phyloP scores from a whole-genome alignment of 1,140 invertebrate species.

The Hypsibius dujardini region DNA sequence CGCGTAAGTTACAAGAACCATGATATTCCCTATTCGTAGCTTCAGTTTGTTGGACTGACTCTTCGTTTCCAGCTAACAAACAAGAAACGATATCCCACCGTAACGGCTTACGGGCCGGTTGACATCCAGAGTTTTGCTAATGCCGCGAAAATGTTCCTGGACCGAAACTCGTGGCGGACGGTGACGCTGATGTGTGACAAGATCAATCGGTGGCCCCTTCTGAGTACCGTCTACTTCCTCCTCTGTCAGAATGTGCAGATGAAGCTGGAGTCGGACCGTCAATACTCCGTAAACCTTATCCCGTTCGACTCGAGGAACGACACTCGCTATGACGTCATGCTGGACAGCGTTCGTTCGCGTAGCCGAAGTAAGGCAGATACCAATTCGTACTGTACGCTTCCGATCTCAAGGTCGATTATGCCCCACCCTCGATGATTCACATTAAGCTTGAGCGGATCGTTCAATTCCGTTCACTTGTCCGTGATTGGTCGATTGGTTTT shows the following conservation, averaged over 20 bases:
- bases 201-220: background rate
- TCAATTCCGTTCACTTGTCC: too few species aligned
- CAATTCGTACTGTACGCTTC: too few species aligned
- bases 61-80: background rate
- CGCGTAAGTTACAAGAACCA: background rate
- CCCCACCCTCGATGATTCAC: too few species aligned
- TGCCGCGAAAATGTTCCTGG: background rate
- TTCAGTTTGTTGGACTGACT: background rate
- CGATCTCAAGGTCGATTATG: too few species aligned
- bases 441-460: too few species aligned
- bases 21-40: background rate
- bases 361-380: too few species aligned
- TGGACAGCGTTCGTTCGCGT: too few species aligned
- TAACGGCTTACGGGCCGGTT: background rate
- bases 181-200: background rate
- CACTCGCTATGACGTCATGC: too few species aligned
- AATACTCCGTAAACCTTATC: background rate
- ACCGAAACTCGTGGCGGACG: background rate
- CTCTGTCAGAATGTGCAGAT: background rate
- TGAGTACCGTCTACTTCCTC: background rate
- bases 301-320: background rate
- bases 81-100: constrained; percentile 6
- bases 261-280: background rate
- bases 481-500: too few species aligned
- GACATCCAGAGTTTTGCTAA: background rate